Percentiles rank a stretch among this genome's conserved stretches.
These are phyloP conservation scores for Nansenia antarctica DNA, from an alignment of 2,113 vertebrate genomes.

Conservation along the genomic window DNA sequence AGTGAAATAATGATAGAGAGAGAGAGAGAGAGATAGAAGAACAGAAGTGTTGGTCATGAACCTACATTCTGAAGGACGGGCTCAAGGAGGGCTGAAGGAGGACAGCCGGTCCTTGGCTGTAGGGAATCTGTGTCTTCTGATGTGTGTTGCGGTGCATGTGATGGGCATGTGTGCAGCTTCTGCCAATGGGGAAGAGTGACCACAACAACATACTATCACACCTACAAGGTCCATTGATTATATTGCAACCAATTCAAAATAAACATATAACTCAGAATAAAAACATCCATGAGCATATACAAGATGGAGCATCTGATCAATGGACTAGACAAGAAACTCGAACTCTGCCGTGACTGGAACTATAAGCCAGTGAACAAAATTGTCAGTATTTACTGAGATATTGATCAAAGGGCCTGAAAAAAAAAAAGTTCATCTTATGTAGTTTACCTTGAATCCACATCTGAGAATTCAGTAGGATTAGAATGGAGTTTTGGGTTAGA, in stretches of 20 bases:
- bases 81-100: background rate
- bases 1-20: background rate
- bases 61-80: too few species aligned
- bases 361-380: constrained; percentile 10
- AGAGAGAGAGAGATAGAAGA: background rate
- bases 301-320: background rate
- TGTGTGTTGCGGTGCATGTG: constrained; percentile 35
- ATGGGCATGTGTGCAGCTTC: constrained; percentile 19
- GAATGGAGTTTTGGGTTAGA: background rate
- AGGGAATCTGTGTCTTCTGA: constrained; percentile 29
- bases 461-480: background rate
- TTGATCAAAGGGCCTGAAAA: constrained; percentile 16
- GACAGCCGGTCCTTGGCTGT: constrained; percentile 14
- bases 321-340: background rate
- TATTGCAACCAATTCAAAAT: constrained; percentile 32
- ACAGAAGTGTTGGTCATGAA: background rate
- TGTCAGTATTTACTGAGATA: constrained; percentile 30
- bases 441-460: constrained; percentile 19
- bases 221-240: constrained; percentile 9
- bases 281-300: constrained; percentile 21
- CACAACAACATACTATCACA: constrained; percentile 6
- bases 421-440: constrained; percentile 6
- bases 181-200: constrained; percentile 6
- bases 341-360: background rate
- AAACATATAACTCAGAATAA: constrained; percentile 19